Conservation (phyloP, 2,797 vertebrate species). For the Alosa sapidissima region DNA sequence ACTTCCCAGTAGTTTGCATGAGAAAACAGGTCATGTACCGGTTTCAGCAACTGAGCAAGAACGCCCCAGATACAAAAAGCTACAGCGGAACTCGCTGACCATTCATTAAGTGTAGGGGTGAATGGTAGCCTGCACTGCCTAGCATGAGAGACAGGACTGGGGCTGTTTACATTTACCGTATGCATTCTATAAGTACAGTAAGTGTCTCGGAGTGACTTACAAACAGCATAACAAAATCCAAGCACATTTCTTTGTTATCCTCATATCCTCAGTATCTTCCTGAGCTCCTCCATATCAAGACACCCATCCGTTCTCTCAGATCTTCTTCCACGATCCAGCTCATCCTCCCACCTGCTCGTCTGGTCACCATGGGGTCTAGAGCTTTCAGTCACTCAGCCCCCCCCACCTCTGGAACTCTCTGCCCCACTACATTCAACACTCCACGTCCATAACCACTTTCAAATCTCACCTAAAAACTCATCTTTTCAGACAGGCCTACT, state of each 20-base stretch:
- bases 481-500: no score
- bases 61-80: neutral
- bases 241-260: neutral
- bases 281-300: no score
- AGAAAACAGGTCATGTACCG: neutral
- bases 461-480: no score
- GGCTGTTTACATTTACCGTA: neutral
- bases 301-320: no score
- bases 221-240: neutral
- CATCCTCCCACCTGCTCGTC: no score
- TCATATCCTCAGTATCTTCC: no score
- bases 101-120: neutral
- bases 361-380: no score
- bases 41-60: neutral
- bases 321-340: no score
- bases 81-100: neutral
- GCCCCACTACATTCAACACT: no score
- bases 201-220: neutral
- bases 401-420: no score
- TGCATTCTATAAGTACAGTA: neutral
- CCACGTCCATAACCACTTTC: no score
- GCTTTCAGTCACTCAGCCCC: no score
- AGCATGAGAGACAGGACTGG: neutral
- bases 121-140: neutral
- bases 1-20: neutral